Evolutionary conservation across 1,140 invertebrate genomes (phyloP), one percentile per base, ranked within the genome.

Genomic region (Diabrotica undecimpunctata): DNA sequence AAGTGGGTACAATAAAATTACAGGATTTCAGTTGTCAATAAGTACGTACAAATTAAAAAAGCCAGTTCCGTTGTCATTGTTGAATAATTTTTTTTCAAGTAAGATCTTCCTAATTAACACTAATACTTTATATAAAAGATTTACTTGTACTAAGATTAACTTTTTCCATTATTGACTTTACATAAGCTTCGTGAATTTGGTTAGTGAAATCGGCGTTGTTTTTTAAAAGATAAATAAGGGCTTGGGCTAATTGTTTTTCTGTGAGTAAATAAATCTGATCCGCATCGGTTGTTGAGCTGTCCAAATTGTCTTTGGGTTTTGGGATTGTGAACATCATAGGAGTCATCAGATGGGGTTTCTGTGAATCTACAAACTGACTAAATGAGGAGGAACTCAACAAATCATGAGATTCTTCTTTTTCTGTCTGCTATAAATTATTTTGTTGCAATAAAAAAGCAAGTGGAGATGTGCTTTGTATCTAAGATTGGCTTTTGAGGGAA

Each of bases 171-270:
- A 91, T 90, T 10, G 90, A 92, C 79, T 93, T 92, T 0, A 94
- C 87, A 77, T 95, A 95, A 56, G 92, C 93, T 81, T 95, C 92
- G 78, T 96, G 93, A 61, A 95, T 81, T 79, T 92, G 93, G 70
- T 87, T 88, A 7, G 94, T 85, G 81, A 95, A 96, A 68, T 92
- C 89, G 8, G 89, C 81, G 79, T 96, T 93, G 79, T 91, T 92
- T 80, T 92, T 91, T 36, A 96, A 82, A 60, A 96, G 82, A 81
- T 95, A 92, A 72, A 89, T 87, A 66, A 96, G 87, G 56, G 93
- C 92, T 81, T 95, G 93, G 50, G 93, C 85, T 54, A 96, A 82
- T 75, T 96, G 94, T 76, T 92, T 90, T 77, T 87, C 88, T 13
- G 92, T 95, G 12, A 95, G 81, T 5, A 92, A 92, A 74, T 91